These are phyloP conservation scores for Burhinus bistriatus DNA, from an alignment of 2,113 vertebrate genomes.

Conservation along the genomic window DNA sequence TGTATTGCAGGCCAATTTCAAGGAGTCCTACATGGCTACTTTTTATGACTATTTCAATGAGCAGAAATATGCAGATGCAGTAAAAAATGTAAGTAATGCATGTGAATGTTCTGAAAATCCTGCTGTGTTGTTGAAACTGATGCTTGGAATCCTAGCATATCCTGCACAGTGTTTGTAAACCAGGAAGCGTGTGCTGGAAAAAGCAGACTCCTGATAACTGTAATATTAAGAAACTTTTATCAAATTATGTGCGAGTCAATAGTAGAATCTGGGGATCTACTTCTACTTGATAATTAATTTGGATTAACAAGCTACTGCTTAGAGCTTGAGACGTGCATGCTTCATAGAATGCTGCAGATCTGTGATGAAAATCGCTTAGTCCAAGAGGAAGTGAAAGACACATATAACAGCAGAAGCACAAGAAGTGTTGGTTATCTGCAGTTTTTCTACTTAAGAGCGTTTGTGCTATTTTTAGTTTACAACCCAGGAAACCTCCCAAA, in stretches of 20 bases:
- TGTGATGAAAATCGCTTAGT: not conserved
- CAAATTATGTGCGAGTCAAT: not conserved
- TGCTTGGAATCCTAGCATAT: not conserved
- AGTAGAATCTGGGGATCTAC: not conserved
- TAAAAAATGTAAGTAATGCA: conserved; percentile 89
- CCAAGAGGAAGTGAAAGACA: not conserved
- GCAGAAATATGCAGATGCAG: conserved; percentile 96
- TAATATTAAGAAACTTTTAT: not conserved
- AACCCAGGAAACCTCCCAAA: not conserved
- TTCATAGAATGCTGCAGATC: not conserved
- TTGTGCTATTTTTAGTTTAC: not conserved
- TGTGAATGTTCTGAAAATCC: not conserved
- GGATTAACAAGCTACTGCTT: not conserved
- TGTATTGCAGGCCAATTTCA: conserved; percentile 89
- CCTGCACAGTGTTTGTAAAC: not conserved
- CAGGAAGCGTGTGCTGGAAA: not conserved
- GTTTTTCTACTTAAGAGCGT: not conserved
- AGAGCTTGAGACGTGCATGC: not conserved
- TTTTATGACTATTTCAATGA: conserved; percentile 99
- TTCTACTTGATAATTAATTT: not conserved
- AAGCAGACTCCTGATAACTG: not conserved
- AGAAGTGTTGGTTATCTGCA: not conserved
- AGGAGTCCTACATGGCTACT: conserved; percentile 96
- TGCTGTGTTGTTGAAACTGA: not conserved
- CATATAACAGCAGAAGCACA: not conserved